Conservation (phyloP, 2,113 vertebrate species). For the Plestiodon gilberti region DNA sequence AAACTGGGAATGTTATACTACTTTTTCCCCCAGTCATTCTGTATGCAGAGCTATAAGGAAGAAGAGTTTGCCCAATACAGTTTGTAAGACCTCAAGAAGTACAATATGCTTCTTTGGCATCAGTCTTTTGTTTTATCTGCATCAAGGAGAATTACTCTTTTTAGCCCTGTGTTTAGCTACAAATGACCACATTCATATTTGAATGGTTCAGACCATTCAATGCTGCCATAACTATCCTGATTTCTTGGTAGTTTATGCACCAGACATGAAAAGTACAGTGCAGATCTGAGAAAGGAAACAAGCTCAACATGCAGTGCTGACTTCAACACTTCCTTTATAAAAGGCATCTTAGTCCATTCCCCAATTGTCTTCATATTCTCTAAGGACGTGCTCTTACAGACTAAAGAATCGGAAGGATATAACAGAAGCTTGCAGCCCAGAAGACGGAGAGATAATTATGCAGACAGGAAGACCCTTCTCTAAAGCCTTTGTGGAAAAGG, state of each 20-base stretch:
- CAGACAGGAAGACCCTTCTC: not conserved
- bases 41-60: not conserved
- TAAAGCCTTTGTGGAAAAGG: not conserved
- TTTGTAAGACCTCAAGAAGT: not conserved
- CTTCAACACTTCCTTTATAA: not conserved
- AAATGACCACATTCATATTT: not conserved
- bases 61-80: not conserved
- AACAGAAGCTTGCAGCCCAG: not conserved
- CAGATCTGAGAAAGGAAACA: not conserved
- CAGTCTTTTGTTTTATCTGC: not conserved
- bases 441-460: not conserved
- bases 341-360: not conserved
- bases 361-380: not conserved
- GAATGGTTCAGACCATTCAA: too few species aligned
- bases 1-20: not conserved
- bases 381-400: not conserved
- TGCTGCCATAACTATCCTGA: too few species aligned
- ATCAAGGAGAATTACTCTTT: not conserved
- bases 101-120: not conserved
- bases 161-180: not conserved
- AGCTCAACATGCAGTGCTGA: not conserved
- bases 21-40: not conserved
- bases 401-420: not conserved
- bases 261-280: not conserved
- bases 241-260: too few species aligned